phyloP scores from a whole-genome alignment of 2,888 invertebrate genomes.

The Caenorhabditis drosophilae region DNA sequence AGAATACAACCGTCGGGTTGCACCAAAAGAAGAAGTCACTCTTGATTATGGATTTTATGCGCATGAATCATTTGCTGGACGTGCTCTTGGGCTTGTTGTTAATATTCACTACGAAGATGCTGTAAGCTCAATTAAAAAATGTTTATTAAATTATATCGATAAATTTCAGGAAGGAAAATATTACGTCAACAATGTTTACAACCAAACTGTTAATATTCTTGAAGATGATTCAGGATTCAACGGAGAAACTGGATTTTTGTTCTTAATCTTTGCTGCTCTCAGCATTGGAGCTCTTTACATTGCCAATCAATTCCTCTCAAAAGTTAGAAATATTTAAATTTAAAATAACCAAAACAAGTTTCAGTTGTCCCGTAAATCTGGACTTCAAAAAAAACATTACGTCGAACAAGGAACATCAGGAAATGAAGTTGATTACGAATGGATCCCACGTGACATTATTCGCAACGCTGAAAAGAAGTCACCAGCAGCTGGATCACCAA shows the following conservation, averaged over 20 bases:
- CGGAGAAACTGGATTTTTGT: conserved; percentile 97
- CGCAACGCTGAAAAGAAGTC: conserved; percentile 53
- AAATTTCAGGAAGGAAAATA: conserved; percentile 75
- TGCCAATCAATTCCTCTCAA: conserved; percentile 69
- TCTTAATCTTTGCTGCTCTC: conserved; percentile 89
- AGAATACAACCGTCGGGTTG: conserved; percentile 84
- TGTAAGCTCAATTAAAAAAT: conserved; percentile 32
- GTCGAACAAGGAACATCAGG: conserved; percentile 87
- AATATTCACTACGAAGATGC: conserved; percentile 67
- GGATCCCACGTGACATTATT: conserved; percentile 85
- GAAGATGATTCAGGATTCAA: conserved; percentile 96
- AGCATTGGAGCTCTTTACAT: conserved; percentile 82
- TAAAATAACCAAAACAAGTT: too few relatives aligned
- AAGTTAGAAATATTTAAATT: conserved; percentile 43
- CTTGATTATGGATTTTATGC: conserved; percentile 92
- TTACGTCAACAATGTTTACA: conserved; percentile 89
- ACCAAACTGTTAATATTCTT: conserved; percentile 92
- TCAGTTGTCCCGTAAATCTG: conserved; percentile 64
- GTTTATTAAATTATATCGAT: conserved; percentile 1
- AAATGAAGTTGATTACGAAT: conserved; percentile 93
- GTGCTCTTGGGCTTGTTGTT: conserved; percentile 93
- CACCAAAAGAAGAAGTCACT: conserved; percentile 89
- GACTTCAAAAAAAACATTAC: conserved; percentile 53
- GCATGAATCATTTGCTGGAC: conserved; percentile 92
- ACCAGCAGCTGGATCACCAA: conserved; percentile 59